Base-by-base conservation (phyloP, 1,140 invertebrate species). In the Brachionus calyciflorus region DNA sequence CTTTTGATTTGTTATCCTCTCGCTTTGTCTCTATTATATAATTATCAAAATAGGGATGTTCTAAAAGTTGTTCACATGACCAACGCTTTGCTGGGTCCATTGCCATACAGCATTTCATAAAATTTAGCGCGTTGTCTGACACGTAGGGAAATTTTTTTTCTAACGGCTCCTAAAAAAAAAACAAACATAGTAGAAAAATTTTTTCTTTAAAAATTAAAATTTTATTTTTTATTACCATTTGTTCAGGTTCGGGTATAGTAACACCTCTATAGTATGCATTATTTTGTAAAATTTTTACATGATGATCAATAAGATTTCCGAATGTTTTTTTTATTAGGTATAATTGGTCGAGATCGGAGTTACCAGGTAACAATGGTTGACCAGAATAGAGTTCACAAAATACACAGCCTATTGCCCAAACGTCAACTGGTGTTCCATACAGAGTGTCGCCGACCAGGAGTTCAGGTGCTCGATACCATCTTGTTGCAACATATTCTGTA, bases 401-500 rank as follows among this genome's bases (percentile, higher is more conserved):
- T 1, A 99, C 94, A 85, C 94, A 97, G 19, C 87, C 87, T 48
- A 87, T 84, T 28, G 94, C 95, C 96, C 96, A 99, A 12, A 99
- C 92, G 82, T 99, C 96, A 0, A 99, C 96, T 0, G 94, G 91
- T 0, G 94, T 92, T 5, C 95, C 93, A 82, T 99, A 99, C 82
- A 94, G 91, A 2, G 93, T 96, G 82, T 99, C 96, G 0, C 96
- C 96, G 0, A 99, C 96, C 21, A 99, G 87, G 9, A 99, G 87
- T 85, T 99, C 96, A 0, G 85, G 95, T 14, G 94, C 92, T 70
- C 96, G 87, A 84, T 99, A 99, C 96, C 96, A 99, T 26, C 96
- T 87, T 5, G 96, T 99, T 1, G 96, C 96, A 53, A 99, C 96
- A 84, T 99, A 99, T 85, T 99, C 96, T 68, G 96, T 99, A 83